Percentiles rank a stretch among this genome's conserved stretches.
These are phyloP conservation scores for Nebria brevicollis DNA, from an alignment of 2,888 invertebrate genomes.

Conservation along the genomic window DNA sequence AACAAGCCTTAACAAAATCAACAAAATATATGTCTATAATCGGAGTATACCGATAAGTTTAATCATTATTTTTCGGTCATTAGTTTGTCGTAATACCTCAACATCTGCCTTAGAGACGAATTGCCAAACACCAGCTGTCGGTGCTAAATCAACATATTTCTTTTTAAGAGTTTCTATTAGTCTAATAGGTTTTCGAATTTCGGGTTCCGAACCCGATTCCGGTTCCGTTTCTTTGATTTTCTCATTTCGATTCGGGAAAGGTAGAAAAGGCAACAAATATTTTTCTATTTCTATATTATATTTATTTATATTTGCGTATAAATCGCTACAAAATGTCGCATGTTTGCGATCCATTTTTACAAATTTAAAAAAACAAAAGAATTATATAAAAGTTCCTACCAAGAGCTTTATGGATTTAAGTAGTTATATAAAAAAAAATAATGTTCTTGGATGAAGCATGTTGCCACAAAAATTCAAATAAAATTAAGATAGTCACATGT, in stretches of 20 bases:
- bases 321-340: constrained; percentile 6
- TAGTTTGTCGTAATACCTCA: constrained; percentile 51
- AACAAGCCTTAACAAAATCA: not conserved
- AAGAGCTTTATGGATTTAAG: too few species aligned
- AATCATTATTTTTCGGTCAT: constrained; percentile 51
- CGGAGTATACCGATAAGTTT: constrained; percentile 54
- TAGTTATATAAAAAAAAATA: too few species aligned
- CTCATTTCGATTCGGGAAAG: not conserved
- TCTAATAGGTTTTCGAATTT: not conserved
- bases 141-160: constrained; percentile 44
- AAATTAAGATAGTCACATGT: not conserved
- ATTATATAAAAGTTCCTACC: not conserved
- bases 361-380: not conserved
- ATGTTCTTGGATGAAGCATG: too few species aligned
- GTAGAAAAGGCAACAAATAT: constrained; percentile 20
- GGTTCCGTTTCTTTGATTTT: not conserved
- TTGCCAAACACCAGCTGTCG: constrained; percentile 55
- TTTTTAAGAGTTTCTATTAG: constrained; percentile 45
- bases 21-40: not conserved
- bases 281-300: constrained; percentile 31
- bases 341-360: not conserved
- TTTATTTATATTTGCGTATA: constrained; percentile 23
- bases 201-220: not conserved
- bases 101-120: constrained; percentile 56
- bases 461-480: not conserved